Conservation (phyloP, 2,113 vertebrate genomes). For the Protomyctophum bolini region DNA sequence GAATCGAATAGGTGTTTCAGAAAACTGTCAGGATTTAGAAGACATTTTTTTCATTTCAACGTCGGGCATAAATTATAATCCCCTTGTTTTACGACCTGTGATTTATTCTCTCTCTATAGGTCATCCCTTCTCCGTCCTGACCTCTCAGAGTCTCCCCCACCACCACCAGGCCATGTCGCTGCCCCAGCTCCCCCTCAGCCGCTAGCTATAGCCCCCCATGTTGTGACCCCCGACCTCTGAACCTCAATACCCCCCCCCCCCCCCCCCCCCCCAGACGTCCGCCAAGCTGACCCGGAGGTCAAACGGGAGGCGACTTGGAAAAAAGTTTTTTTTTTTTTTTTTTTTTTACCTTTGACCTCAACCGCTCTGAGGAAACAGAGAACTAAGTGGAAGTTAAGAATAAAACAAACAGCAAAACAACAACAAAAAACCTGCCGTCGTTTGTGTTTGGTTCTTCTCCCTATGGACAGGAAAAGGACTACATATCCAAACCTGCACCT, state of each 20-base stretch:
- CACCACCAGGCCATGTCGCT: constrained; percentile 81
- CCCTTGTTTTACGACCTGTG: no score
- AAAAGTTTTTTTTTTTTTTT: constrained; percentile 9
- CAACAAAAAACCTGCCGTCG: constrained; percentile 20
- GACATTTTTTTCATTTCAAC: no score
- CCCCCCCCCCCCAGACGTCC: constrained; percentile 35
- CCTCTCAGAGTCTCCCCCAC: constrained; percentile 80
- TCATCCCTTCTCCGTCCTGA: constrained; percentile 95
- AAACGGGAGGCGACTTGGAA: constrained; percentile 52
- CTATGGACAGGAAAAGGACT: constrained; percentile 40
- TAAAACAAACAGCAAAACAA: constrained; percentile 16
- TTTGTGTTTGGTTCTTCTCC: constrained; percentile 20
- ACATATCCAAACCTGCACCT: no score
- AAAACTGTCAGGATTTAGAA: no score
- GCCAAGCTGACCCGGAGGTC: constrained; percentile 49
- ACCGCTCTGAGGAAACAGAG: constrained; percentile 23
- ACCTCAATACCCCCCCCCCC: constrained; percentile 26
- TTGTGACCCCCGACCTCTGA: constrained; percentile 20
- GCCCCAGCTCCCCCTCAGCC: constrained; percentile 86
- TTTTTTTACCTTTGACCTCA: constrained; percentile 36
- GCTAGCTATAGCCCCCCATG: constrained; percentile 63
- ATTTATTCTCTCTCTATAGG: constrained; percentile 71
- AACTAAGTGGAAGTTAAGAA: constrained; percentile 19
- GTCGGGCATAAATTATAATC: no score
- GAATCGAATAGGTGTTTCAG: no score